Evolutionary conservation across 2,113 vertebrate genomes (phyloP).

Genomic region (Manacus vitellinus): DNA sequence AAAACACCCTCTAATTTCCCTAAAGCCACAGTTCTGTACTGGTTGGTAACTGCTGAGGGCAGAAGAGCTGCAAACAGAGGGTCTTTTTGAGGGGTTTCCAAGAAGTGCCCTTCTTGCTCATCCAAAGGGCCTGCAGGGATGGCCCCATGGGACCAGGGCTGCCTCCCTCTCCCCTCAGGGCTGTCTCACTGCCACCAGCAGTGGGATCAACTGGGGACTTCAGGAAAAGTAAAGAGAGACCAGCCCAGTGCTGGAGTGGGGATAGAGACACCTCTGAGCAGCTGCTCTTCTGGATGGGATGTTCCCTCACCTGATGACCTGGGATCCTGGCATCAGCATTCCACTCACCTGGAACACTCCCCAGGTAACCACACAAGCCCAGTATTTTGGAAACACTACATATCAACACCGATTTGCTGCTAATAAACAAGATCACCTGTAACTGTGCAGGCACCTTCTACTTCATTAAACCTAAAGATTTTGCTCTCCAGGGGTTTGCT

Average conservation of each 20-base stretch:
- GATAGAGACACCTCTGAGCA: accelerated
- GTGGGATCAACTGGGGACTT: background rate
- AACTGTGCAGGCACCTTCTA: background rate
- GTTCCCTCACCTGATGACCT: background rate
- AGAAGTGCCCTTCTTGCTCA: background rate
- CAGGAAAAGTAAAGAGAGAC: background rate
- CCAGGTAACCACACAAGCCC: background rate
- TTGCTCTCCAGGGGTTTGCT: background rate
- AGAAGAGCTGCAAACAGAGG: background rate
- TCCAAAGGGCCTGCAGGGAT: background rate
- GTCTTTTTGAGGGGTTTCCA: background rate
- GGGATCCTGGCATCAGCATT: background rate
- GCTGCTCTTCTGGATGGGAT: background rate
- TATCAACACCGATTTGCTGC: background rate
- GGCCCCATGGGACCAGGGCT: accelerated
- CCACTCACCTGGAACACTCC: background rate
- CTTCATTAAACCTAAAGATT: background rate
- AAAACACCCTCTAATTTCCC: background rate
- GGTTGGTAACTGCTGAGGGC: too few relatives aligned
- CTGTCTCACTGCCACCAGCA: background rate
- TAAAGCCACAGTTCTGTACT: background rate
- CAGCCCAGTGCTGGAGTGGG: accelerated
- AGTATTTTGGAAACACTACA: background rate
- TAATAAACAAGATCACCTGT: background rate
- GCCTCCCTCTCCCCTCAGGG: background rate